Base-by-base conservation (phyloP, 2,113 vertebrate species). In the Serinus canaria region DNA sequence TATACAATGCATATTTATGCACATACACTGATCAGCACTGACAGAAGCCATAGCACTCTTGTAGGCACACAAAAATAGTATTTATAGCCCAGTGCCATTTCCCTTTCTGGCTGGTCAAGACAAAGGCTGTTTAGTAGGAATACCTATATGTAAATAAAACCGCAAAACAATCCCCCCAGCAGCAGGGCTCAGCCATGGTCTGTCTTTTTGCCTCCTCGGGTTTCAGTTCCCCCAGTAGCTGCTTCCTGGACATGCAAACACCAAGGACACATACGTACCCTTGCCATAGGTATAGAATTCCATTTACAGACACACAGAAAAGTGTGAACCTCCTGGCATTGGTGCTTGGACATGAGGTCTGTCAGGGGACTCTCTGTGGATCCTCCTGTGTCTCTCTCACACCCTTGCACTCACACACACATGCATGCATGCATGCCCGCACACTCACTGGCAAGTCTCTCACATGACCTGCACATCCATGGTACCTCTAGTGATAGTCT, bases 231-330 rank as follows among this genome's bases (percentile, higher is more conserved):
- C 16, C 5, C 10, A 39, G 27, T 8, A 47, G 27, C 28, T 60
- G 21, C 7, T 28, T 69, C 22, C 18, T 41, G 33, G 41, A 16
- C 8, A 24, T 16, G 6, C 9, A 35, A 44, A 35, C 10, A 35
- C 13, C 1, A 7, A 64, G 11, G 39, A 44, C 20, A 33, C 10
- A 49, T 39, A 24, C 2, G 1, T 10, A 60, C 10, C 8, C 17
- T 39, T 64, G 18, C 7, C 11, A 22, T 6, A 25, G 44, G 10
- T 49, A 44, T 0, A 18, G 11, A 62, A 3, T 1, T 15, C 7
- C 43, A 52, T 49, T 8, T 82, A 20, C 11, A 20, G 10, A 18
- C 7, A 30, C 2, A 59, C 0, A 1, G 9, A 21, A 1, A 3
- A 41, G 4, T 33, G 18, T 47, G 43, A 58, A 47, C 19, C 3